Evolutionary conservation across 2,113 vertebrate species (phyloP).

Genomic region (Sander vitreus): DNA sequence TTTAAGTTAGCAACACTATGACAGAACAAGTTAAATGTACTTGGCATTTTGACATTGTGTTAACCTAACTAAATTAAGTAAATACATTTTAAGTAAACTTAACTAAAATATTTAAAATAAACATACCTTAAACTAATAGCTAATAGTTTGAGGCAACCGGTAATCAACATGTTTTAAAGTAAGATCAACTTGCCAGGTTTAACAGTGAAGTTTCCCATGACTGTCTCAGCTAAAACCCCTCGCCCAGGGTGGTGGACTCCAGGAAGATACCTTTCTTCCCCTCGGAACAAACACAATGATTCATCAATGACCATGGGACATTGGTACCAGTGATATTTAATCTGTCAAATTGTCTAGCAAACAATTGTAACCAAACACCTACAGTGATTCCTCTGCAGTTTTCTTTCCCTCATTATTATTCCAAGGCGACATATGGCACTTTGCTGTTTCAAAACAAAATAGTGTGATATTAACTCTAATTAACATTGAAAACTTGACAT

Average conservation of each 20-base stretch:
- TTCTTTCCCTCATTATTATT: neutral
- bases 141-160: neutral
- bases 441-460: neutral
- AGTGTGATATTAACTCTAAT: slow-evolving; percentile 31
- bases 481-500: slow-evolving; percentile 23
- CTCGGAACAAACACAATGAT: neutral
- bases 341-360: neutral
- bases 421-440: neutral
- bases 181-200: neutral
- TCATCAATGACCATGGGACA: neutral
- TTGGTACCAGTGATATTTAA: neutral
- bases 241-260: neutral
- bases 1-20: neutral
- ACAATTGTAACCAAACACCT: neutral
- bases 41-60: neutral
- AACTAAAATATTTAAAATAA: neutral
- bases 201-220: neutral
- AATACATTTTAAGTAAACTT: neutral
- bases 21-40: neutral
- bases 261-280: neutral
- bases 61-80: neutral
- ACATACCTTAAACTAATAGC: neutral
- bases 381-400: neutral
- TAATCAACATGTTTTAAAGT: neutral
- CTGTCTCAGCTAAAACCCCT: too few relatives aligned